A percentile compares a stretch with the other conserved stretches of the same genome.
Conservation (phyloP, 1,140 invertebrate species). For the Temnothorax curvispinosus region DNA sequence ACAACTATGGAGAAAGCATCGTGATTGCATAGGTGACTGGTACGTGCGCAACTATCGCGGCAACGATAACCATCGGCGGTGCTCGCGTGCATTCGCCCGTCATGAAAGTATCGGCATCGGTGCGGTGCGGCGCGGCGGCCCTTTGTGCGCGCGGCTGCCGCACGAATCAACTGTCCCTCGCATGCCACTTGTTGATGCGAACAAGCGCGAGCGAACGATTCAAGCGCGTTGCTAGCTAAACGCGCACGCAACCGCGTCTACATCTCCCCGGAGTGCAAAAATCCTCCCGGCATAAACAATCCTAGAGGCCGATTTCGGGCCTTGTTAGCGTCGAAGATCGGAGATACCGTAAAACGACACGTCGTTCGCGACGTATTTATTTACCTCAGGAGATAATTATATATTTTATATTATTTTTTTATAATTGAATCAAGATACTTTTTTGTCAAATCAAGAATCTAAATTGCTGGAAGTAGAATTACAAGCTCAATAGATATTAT, state of each 20-base stretch:
- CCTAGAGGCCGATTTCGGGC: not conserved
- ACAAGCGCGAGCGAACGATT: conserved; percentile 61
- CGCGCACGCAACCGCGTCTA: conserved; percentile 35
- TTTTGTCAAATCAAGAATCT: no score
- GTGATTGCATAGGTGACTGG: not conserved
- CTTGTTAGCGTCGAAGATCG: not conserved
- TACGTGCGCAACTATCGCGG: conserved; percentile 25
- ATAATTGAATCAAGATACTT: not conserved
- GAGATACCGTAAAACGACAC: no score
- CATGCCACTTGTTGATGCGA: conserved; percentile 73
- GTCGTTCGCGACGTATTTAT: no score
- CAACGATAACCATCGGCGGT: conserved; percentile 55
- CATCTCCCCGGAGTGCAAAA: conserved; percentile 7
- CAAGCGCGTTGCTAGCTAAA: conserved; percentile 55
- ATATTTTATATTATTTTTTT: not conserved
- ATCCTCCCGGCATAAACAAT: not conserved
- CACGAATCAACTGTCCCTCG: conserved; percentile 34
- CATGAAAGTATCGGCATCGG: conserved; percentile 64
- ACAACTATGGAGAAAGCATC: conserved; percentile 36
- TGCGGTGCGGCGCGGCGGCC: not conserved
- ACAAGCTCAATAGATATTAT: not conserved
- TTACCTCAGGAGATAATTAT: no score
- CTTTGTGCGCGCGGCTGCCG: conserved; percentile 49
- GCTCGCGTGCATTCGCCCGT: conserved; percentile 64
- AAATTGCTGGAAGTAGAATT: not conserved